A percentile compares a stretch with the other conserved stretches of the same genome.
These are phyloP conservation scores for Chalcosyrphus nemorum DNA, from an alignment of 2,888 invertebrate species.

Conservation along the genomic window DNA sequence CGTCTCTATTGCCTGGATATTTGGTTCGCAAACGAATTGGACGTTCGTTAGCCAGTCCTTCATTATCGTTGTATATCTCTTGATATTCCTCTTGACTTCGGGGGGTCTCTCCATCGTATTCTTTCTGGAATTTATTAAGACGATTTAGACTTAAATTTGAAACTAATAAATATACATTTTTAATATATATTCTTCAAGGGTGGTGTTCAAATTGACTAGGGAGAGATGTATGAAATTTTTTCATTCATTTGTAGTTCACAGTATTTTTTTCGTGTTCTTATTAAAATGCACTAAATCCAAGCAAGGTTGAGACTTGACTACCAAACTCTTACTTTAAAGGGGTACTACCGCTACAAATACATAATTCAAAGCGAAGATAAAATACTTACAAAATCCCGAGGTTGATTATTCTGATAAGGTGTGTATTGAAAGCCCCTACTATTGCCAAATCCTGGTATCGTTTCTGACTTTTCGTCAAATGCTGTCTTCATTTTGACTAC, in stretches of 20 bases:
- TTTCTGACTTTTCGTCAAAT: constrained; percentile 27
- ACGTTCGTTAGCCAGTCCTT: constrained; percentile 77
- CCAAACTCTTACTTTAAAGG: too few relatives aligned
- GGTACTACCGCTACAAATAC: too few relatives aligned
- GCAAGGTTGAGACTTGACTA: too few relatives aligned
- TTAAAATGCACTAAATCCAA: too few relatives aligned
- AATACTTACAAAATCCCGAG: constrained; percentile 72
- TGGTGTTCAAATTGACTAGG: too few relatives aligned
- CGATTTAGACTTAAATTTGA: too few relatives aligned
- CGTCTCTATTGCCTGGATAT: constrained; percentile 81
- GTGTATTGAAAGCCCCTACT: constrained; percentile 46
- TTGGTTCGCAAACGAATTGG: constrained; percentile 80
- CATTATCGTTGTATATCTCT: constrained; percentile 79
- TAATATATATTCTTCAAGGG: too few relatives aligned
- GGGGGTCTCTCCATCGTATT: constrained; percentile 77
- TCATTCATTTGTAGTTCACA: too few relatives aligned
- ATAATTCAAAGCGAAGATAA: neutral
- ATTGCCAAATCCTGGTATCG: constrained; percentile 9
- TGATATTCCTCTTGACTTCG: constrained; percentile 80
- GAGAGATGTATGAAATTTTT: too few relatives aligned
- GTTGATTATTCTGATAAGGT: constrained; percentile 60
- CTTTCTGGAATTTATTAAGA: constrained; percentile 75
- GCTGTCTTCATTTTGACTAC: constrained; percentile 14
- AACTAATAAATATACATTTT: too few relatives aligned
- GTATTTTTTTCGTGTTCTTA: too few relatives aligned